Evolutionary conservation across 2,797 vertebrate genomes (phyloP).

Genomic region (Myripristis murdjan): DNA sequence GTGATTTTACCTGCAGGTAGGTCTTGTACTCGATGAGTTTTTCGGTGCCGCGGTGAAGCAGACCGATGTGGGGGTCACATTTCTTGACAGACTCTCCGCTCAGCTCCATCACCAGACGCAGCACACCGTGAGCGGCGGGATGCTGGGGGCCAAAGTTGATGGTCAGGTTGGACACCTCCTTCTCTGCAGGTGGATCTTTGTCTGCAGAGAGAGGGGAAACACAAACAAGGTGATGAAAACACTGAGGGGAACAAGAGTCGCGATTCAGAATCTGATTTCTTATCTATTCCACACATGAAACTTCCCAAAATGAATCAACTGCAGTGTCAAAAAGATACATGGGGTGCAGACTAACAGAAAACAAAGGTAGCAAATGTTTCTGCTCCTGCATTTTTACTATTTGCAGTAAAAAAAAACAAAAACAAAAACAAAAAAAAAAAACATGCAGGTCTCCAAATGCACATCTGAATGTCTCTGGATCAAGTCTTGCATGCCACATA

Average conservation of each 20-base stretch:
- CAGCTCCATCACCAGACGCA: slow-evolving; percentile 94
- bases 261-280: neutral
- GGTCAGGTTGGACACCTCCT: slow-evolving; percentile 90
- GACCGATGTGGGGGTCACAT: slow-evolving; percentile 94
- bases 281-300: too few species aligned
- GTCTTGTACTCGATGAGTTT: slow-evolving; percentile 98
- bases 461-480: too few species aligned
- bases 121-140: slow-evolving; percentile 94
- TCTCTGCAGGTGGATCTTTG: slow-evolving; percentile 87
- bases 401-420: too few species aligned
- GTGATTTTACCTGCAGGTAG: slow-evolving; percentile 90
- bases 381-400: too few species aligned
- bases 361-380: too few species aligned
- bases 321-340: too few species aligned
- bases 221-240: neutral
- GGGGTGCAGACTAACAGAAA: too few species aligned
- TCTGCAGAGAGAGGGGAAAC: slow-evolving; percentile 77
- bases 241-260: neutral
- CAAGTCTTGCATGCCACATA: too few species aligned
- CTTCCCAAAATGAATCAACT: too few species aligned
- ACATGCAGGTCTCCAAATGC: too few species aligned
- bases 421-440: too few species aligned
- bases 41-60: slow-evolving; percentile 95
- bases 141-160: slow-evolving; percentile 98
- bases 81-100: slow-evolving; percentile 94